These are phyloP conservation scores for Hypocryptadius cinnamomeus DNA, from an alignment of 2,113 vertebrate species.

Conservation along the genomic window DNA sequence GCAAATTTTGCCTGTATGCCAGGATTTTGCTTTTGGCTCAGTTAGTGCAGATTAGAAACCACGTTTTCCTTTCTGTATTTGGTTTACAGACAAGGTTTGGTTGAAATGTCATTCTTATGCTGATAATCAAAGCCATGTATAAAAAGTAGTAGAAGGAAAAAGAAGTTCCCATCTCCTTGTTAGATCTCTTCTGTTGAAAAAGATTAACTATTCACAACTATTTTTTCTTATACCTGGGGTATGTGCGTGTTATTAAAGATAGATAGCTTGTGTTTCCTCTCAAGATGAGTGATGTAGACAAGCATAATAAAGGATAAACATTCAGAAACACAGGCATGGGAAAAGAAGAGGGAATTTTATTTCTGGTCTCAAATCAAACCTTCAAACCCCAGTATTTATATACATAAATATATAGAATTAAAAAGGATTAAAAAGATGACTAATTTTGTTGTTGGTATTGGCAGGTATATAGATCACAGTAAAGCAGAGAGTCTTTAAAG, in stretches of 20 bases:
- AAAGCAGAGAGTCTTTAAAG: neutral
- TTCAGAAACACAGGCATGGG: neutral
- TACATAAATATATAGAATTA: neutral
- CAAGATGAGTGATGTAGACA: neutral
- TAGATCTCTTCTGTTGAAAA: neutral
- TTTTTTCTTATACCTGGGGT: neutral
- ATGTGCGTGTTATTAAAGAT: neutral
- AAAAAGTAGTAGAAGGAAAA: neutral
- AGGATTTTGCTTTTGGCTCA: neutral
- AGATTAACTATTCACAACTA: neutral
- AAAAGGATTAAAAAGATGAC: neutral
- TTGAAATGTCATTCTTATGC: neutral
- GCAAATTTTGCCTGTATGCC: neutral
- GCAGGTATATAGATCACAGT: neutral
- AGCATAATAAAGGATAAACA: neutral
- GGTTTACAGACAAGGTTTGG: neutral
- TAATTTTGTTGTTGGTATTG: neutral
- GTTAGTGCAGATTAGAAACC: neutral
- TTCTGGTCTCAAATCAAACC: neutral
- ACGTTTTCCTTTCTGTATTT: neutral
- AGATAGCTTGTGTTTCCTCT: neutral
- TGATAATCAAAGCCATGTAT: neutral
- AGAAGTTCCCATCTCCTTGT: neutral
- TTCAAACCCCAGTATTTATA: neutral
- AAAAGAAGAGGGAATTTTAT: neutral